Percentiles rank a stretch among this genome's conserved stretches.
Evolutionary conservation across 2,888 invertebrate genomes (phyloP).

Genomic region (Philonicus albiceps): DNA sequence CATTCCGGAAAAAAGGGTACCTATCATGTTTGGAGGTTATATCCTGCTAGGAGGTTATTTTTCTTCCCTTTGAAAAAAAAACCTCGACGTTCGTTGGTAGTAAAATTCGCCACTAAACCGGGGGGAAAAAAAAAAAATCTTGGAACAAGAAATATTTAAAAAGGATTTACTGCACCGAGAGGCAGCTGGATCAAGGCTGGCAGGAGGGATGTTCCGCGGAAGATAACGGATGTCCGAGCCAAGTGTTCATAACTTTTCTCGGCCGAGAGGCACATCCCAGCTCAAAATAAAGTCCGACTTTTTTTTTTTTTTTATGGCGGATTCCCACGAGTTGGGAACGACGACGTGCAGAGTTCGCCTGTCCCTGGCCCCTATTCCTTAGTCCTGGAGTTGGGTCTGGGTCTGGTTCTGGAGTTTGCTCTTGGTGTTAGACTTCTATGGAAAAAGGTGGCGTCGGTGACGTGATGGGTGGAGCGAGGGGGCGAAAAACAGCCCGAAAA

Average conservation of each 20-base stretch:
- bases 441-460: neutral
- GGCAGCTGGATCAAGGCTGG: neutral
- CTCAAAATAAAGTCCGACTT: slow-evolving; percentile 15
- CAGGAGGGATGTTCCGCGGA: neutral
- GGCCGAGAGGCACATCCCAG: slow-evolving; percentile 5
- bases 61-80: neutral
- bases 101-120: neutral
- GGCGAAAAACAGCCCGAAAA: neutral
- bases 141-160: slow-evolving; percentile 26
- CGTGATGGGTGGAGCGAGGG: neutral
- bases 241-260: slow-evolving; percentile 35
- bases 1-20: neutral
- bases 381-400: neutral
- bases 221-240: slow-evolving; percentile 24
- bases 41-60: neutral
- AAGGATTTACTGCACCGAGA: slow-evolving; percentile 11
- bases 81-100: neutral
- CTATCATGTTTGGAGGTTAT: neutral
- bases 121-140: slow-evolving; percentile 5
- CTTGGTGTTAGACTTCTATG: neutral
- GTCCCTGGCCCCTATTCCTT: neutral
- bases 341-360: neutral
- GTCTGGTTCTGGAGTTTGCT: neutral
- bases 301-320: slow-evolving; percentile 20
- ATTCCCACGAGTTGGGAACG: neutral